These are phyloP conservation scores for Cancer borealis DNA, from an alignment of 2,888 invertebrate genomes.

Conservation along the genomic window DNA sequence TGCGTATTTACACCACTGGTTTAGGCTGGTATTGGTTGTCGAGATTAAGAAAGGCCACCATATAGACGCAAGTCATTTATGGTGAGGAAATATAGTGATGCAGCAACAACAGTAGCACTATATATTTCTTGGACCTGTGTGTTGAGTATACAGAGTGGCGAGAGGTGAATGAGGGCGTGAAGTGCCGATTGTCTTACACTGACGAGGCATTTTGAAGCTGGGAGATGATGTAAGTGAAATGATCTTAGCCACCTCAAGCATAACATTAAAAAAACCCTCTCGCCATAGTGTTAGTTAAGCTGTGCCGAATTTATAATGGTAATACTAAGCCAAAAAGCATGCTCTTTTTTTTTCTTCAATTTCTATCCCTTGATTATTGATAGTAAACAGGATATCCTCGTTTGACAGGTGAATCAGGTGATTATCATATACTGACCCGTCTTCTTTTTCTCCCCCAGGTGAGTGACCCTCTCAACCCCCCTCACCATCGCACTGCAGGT, in stretches of 20 bases:
- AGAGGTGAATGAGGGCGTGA: conserved; percentile 16
- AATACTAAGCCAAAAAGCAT: not conserved
- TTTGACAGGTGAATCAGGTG: not conserved
- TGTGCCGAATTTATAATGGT: not conserved
- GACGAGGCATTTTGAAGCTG: not conserved
- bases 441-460: not conserved
- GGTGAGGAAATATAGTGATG: not conserved
- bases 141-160: not conserved
- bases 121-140: not conserved
- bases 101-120: not conserved
- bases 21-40: not conserved
- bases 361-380: too few relatives aligned
- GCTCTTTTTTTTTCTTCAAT: not conserved
- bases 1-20: not conserved
- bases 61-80: not conserved
- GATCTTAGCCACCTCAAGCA: not conserved
- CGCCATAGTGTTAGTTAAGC: not conserved
- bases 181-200: not conserved
- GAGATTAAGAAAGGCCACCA: not conserved
- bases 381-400: not conserved
- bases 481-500: not conserved
- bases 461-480: not conserved
- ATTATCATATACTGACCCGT: not conserved
- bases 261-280: not conserved
- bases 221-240: not conserved